phyloP scores from a whole-genome alignment of 2,888 invertebrate genomes.

The Melitaea athalia region DNA sequence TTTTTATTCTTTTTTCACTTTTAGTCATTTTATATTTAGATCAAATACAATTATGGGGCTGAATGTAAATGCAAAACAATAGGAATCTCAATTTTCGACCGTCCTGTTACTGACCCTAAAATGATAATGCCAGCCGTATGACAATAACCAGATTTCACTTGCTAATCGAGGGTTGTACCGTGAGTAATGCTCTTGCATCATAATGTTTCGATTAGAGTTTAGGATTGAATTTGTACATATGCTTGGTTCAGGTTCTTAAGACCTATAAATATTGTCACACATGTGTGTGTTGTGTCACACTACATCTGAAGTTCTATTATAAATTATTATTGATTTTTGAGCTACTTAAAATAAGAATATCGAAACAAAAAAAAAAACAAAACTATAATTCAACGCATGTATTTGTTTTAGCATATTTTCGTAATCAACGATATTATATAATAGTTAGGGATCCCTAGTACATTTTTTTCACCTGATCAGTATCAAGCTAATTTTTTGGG shows the following conservation, averaged over 20 bases:
- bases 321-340: no score
- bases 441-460: no score
- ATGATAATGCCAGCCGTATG: constrained; percentile 26
- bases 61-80: constrained; percentile 10
- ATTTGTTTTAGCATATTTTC: no score
- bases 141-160: constrained; percentile 38
- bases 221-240: constrained; percentile 11
- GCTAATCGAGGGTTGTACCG: constrained; percentile 31
- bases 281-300: no score
- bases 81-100: constrained; percentile 20
- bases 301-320: no score
- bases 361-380: no score
- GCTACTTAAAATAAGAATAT: no score
- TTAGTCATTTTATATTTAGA: neutral
- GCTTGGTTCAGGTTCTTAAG: neutral
- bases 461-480: no score
- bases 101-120: constrained; percentile 26
- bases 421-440: no score
- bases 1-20: neutral
- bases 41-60: neutral
- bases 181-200: constrained; percentile 18
- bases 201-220: constrained; percentile 10
- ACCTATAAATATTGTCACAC: no score
- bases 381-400: no score
- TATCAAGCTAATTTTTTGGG: no score